Conservation (phyloP, 2,888 invertebrate species). For the Acanthacorydalis orientalis region DNA sequence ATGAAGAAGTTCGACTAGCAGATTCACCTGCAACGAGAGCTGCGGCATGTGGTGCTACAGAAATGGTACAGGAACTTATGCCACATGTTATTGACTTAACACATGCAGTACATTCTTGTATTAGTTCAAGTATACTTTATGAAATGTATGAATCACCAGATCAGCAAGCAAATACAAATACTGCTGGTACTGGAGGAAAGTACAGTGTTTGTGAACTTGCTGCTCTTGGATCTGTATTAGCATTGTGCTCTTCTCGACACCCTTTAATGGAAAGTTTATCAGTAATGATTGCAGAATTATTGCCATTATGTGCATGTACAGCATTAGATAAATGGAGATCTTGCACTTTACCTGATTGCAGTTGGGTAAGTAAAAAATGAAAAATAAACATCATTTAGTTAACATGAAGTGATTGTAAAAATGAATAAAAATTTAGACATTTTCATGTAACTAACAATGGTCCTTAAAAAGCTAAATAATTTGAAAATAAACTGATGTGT, state of each 20-base stretch:
- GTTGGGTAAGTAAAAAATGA: constrained; percentile 2
- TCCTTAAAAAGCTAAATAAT: no score
- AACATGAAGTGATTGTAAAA: neutral
- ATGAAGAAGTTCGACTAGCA: constrained; percentile 26
- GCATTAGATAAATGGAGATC: constrained; percentile 3
- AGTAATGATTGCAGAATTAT: neutral
- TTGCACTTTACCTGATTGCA: constrained; percentile 2
- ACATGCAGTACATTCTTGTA: constrained; percentile 44
- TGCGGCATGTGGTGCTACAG: constrained; percentile 20
- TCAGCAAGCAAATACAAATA: neutral
- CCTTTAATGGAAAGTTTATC: constrained; percentile 5
- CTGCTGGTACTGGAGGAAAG: neutral
- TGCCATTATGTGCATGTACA: constrained; percentile 3
- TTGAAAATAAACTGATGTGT: no score
- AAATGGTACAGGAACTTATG: constrained; percentile 39
- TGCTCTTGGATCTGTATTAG: constrained; percentile 2
- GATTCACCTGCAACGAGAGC: constrained; percentile 18
- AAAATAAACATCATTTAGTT: neutral
- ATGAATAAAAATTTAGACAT: neutral
- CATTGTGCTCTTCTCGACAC: constrained; percentile 2
- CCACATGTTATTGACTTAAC: constrained; percentile 47
- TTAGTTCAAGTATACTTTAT: constrained; percentile 29
- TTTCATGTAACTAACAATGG: no score
- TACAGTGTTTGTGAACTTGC: constrained; percentile 2
- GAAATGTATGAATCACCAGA: constrained; percentile 26